phyloP scores from a whole-genome alignment of 2,888 invertebrate species.

The Cephus runcator region DNA sequence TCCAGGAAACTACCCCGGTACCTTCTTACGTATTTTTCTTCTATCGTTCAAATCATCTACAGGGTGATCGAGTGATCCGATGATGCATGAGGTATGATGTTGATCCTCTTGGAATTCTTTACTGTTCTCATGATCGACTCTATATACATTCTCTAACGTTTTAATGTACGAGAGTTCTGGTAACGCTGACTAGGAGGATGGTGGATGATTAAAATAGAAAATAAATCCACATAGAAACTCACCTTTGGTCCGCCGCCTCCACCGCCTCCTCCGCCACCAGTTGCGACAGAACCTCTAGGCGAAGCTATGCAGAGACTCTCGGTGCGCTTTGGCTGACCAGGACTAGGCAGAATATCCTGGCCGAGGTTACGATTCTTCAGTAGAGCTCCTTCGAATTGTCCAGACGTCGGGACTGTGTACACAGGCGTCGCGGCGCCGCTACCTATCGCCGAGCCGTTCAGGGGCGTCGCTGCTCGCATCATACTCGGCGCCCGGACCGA shows the following conservation, averaged over 20 bases:
- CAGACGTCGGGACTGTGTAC: constrained; percentile 64
- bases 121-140: not conserved
- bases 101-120: not conserved
- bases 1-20: not conserved
- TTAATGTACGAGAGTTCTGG: not conserved
- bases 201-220: not conserved
- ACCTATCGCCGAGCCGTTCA: constrained; percentile 64
- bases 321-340: constrained; percentile 88
- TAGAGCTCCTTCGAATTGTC: constrained; percentile 85
- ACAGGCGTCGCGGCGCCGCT: constrained; percentile 69
- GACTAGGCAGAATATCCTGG: constrained; percentile 90
- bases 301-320: constrained; percentile 86
- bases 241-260: constrained; percentile 58
- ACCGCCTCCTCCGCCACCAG: constrained; percentile 66
- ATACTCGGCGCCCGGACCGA: constrained; percentile 69
- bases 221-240: constrained; percentile 13
- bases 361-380: constrained; percentile 83
- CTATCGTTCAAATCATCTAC: not conserved
- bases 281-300: constrained; percentile 57
- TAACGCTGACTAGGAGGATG: not conserved
- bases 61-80: not conserved
- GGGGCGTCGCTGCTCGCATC: constrained; percentile 57
- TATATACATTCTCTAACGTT: not conserved
- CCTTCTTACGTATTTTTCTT: not conserved
- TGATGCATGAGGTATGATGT: not conserved